Conservation (phyloP, 2,797 vertebrate genomes). For the Muraenolepis orangiensis region DNA sequence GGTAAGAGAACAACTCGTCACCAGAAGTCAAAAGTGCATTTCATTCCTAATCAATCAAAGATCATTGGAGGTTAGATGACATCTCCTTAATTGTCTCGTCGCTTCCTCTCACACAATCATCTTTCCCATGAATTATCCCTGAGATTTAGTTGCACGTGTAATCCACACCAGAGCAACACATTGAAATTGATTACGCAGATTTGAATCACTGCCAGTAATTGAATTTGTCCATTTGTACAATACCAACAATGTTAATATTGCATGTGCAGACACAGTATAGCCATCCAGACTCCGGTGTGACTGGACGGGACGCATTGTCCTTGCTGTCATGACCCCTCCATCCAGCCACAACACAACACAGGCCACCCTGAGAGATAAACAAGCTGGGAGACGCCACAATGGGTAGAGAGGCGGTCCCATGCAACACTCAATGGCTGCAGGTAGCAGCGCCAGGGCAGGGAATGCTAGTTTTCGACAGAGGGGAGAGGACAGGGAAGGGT, state of each 20-base stretch:
- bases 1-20: no score
- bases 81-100: neutral
- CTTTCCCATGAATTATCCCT: neutral
- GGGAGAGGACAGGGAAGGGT: neutral
- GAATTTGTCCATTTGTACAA: neutral
- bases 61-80: neutral
- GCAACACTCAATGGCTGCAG: constrained; percentile 28
- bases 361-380: constrained; percentile 17
- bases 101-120: neutral
- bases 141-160: neutral
- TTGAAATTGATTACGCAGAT: neutral
- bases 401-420: constrained; percentile 37
- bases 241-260: neutral
- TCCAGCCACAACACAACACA: neutral
- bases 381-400: constrained; percentile 18
- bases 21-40: no score
- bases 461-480: neutral
- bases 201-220: neutral
- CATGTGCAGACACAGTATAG: neutral
- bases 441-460: neutral
- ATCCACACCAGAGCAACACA: neutral
- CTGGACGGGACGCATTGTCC: no score
- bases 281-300: neutral
- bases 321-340: neutral
- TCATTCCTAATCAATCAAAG: no score